Base-by-base conservation (phyloP, 2,797 vertebrate genomes). In the Borostomias antarcticus region DNA sequence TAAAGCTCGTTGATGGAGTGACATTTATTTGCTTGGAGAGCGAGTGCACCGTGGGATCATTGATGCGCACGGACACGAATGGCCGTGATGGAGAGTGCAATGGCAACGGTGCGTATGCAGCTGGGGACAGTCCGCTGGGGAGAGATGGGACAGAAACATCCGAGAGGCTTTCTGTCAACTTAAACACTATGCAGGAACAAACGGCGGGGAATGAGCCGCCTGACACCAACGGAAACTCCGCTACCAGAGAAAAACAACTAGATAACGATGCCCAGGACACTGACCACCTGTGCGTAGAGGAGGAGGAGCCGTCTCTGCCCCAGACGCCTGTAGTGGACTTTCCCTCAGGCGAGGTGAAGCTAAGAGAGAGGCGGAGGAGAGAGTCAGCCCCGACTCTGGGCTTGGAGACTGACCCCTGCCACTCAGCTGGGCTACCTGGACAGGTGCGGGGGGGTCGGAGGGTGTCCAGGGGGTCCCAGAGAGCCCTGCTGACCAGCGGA, bases 21-120 rank as follows among this genome's bases (percentile, higher is more conserved):
- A 93, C 91, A 86, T 94, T 93, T 37, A 94, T 96, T 56, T 91
- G 93, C 67, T 86, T 96, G 47, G 90, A 93, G 51, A 93, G 87
- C 64, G 86, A 86, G 43, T 82, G 83, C 79, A 78, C 78, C 64
- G n/a, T n/a, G n/a, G 80, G 67, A 32, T 64, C 84, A 25, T 75
- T 66, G 85, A 85, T 79, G 87, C 68, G 79, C 64, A 23, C 76
- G 59, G 81, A 69, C 70, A 70, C 74, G 7, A 71, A 58, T 72
- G 70, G 73, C 66, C 79, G 60, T 76, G 78, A 69, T 40, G 82
- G 70, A 13, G 86, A 89, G 74, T 81, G 83, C 64, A 89, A 89
- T 56, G 87, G 88, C 0, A 82, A 61, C 35, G 52, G 52, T 30
- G 51, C 61, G 15, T 29, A 26, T 53, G 56, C 33, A 6, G 57